These are phyloP conservation scores for Poicephalus meyeri DNA, from an alignment of 2,113 vertebrate genomes.

Conservation along the genomic window DNA sequence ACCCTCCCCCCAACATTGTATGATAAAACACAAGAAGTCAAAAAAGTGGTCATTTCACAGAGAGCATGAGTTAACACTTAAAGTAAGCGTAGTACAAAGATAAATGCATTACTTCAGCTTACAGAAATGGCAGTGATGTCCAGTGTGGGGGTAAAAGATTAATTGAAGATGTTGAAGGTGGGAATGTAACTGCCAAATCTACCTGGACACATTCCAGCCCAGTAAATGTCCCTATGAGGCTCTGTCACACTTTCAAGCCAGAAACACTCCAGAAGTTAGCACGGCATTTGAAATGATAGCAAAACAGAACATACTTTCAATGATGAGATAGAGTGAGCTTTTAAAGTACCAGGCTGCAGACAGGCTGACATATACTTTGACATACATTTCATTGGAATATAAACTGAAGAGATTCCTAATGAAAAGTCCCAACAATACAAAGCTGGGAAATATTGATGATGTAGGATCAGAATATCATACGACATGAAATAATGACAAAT, in stretches of 20 bases:
- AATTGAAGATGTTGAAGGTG: not conserved
- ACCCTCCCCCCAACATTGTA: not conserved
- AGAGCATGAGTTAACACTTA: not conserved
- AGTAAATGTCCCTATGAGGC: not conserved
- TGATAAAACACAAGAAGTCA: not conserved
- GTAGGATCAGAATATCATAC: not conserved
- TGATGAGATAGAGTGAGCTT: not conserved
- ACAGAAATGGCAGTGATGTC: not conserved
- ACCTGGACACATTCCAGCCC: not conserved
- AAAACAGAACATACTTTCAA: not conserved
- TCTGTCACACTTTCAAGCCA: not conserved
- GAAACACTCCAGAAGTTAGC: not conserved
- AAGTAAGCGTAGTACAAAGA: not conserved
- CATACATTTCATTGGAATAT: not conserved
- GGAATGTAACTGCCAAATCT: not conserved
- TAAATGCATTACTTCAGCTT: not conserved
- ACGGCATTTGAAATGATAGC: not conserved
- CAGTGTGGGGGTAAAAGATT: not conserved
- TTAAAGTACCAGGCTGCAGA: not conserved
- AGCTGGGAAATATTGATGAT: not conserved
- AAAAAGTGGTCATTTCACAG: not conserved
- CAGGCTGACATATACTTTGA: not conserved
- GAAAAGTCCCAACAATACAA: not conserved
- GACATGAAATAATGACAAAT: slow-evolving; percentile 8
- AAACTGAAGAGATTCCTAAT: slow-evolving; percentile 37